Conservation (phyloP, 2,113 vertebrate genomes). For the Etheostoma cragini region DNA sequence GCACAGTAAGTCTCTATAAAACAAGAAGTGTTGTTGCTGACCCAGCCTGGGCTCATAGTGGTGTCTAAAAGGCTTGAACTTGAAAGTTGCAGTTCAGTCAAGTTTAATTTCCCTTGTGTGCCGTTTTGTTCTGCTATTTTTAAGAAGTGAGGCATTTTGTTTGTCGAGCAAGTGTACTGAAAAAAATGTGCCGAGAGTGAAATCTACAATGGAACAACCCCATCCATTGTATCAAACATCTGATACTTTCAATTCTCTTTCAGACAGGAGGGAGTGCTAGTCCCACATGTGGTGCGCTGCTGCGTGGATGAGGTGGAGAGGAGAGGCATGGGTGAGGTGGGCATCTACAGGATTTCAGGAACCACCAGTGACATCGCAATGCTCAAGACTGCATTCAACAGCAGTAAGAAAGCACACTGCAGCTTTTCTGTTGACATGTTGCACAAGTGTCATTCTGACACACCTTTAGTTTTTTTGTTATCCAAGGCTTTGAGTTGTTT, state of each 20-base stretch:
- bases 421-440: background rate
- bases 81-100: background rate
- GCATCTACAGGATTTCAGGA: constrained; percentile 84
- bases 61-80: background rate
- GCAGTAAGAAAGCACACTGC: constrained; percentile 69
- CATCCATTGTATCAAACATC: background rate
- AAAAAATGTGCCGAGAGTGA: constrained; percentile 25
- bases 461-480: background rate
- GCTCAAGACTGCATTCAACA: constrained; percentile 79
- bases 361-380: constrained; percentile 67
- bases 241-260: background rate
- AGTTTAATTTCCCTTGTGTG: constrained; percentile 29
- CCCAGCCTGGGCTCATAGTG: background rate
- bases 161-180: background rate
- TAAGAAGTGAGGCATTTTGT: constrained; percentile 12
- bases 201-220: background rate
- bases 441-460: background rate
- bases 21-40: background rate
- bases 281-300: constrained; percentile 82
- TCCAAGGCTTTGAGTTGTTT: too few relatives aligned
- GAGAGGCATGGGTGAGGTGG: constrained; percentile 81
- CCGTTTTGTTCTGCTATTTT: background rate
- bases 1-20: constrained; percentile 74
- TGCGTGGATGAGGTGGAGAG: constrained; percentile 84
- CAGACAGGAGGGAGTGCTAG: constrained; percentile 82